Evolutionary conservation across 2,797 vertebrate genomes (phyloP), one percentile per base, ranked within the genome.

Genomic region (Pseudotriccus pelzelni): DNA sequence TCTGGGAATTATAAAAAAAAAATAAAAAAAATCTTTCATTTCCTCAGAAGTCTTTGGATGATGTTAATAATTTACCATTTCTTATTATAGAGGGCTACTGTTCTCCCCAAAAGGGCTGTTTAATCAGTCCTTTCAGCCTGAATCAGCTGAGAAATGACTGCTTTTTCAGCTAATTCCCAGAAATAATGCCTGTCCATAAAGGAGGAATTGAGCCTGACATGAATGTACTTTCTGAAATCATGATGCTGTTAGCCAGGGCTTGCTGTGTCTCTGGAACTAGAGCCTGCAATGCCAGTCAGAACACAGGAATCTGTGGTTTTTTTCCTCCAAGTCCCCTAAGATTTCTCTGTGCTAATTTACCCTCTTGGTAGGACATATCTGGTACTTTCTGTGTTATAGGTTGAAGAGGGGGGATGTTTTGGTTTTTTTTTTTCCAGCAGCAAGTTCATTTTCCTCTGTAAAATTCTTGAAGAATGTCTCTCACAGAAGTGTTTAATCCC

Each of bases 131-230:
- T 93, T 90, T 91, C 80, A 86, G 19, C 37, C 34, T 59, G 56
- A 80, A 90, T 75, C 83, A 75, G 41, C 56, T 88, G 69, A 87
- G 58, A 94, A 90, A 90, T 80, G 37, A 10, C 52, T 87, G 7
- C 34, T 85, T 95, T 90, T 86, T 60, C 73, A 64, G 37, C 46
- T 68, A 81, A 92, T 92, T 84, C 81, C 56, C 70, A 84, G 77
- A 84, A 87, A 94, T 64, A 84, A 78, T 72, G 69, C 30, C 46
- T 77, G 49, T 58, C 64, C 53, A 19, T 77, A 80, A 74, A 91
- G 37, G 41, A 74, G 56, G 58, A 83, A 75, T 91, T 93, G 69
- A 90, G 62, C 12, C 73, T 84, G 80, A 86, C 58, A 37, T 43
- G 43, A 78, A 67, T 58, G 37, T 28, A 55, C 66, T 63, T 77